These are phyloP conservation scores for Xiphophorus couchianus DNA, from an alignment of 2,113 vertebrate species.

Conservation along the genomic window DNA sequence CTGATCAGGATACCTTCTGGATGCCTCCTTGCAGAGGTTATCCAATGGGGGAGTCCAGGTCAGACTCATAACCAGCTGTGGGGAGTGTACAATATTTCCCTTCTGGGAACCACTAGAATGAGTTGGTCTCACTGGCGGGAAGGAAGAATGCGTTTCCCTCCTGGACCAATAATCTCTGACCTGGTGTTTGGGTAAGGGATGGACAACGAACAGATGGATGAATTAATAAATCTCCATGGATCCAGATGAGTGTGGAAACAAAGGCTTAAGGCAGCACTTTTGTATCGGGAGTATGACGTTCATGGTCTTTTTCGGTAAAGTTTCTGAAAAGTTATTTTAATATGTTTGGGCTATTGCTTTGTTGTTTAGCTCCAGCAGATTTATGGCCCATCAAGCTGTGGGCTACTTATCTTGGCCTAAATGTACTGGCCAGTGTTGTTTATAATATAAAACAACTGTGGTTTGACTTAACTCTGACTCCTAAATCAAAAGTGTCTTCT, in stretches of 20 bases:
- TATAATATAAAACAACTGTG: constrained; percentile 47
- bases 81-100: too few species aligned
- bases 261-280: constrained; percentile 16
- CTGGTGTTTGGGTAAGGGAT: too few species aligned
- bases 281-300: neutral
- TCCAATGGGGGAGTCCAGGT: neutral
- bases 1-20: neutral
- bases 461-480: constrained; percentile 26
- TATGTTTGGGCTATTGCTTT: constrained; percentile 10
- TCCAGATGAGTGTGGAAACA: constrained; percentile 6
- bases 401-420: constrained; percentile 32
- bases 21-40: neutral
- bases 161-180: too few species aligned
- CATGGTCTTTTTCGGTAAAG: neutral
- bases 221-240: neutral
- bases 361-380: constrained; percentile 39
- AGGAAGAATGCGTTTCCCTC: too few species aligned
- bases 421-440: constrained; percentile 51
- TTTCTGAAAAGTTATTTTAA: neutral
- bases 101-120: too few species aligned
- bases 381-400: constrained; percentile 45
- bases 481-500: constrained; percentile 24
- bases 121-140: too few species aligned
- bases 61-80: too few species aligned
- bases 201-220: too few species aligned